Evolutionary conservation across 2,888 invertebrate species (phyloP), one percentile per base, ranked within the genome.

Genomic region (Brachylomia viminalis): DNA sequence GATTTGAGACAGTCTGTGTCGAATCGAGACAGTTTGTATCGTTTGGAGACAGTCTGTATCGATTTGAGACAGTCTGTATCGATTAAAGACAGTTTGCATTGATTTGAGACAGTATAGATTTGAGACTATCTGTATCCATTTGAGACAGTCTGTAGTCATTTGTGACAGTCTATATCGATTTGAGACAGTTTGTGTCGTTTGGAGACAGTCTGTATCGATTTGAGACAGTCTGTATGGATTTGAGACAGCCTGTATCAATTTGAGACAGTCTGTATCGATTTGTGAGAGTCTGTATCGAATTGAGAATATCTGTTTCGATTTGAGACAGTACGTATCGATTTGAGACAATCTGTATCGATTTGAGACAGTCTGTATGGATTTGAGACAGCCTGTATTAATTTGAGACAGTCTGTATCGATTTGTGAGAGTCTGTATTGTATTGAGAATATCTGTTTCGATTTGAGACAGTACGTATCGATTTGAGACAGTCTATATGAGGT

Each of bases 1-100:
- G 0, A 47, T 15, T 0, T 30, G 30, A 0, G 0, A 20, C 1
- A n/a, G 1, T 11, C 1, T 54, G 8, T 20, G 7, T 66, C 2
- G 11, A 13, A 17, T 10, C 49, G 20, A 0, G 52, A 17, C 17
- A 30, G 8, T 2, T 7, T 42, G 1, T 13, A 1, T 56, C 5
- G 23, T n/a, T n/a, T n/a, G n/a, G n/a, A 1, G 10, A 52, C 10
- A 68, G 23, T 23, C 0, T 69, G 27, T 69, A 33, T 17, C 11
- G 6, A 15, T 47, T 47, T 10, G 10, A 47, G 6, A 56, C 13
- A 23, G 15, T 8, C 13, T 20, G 33, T 13, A n/a, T 45, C 13
- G 8, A 8, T 17, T 1, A 45, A 11, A 0, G 23, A 27, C 17
- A 13, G 23, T 1, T 4, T 54, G 23, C 13, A 56, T 30, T 4